Conservation (phyloP, 2,113 vertebrate genomes). For the Phasianus colchicus region DNA sequence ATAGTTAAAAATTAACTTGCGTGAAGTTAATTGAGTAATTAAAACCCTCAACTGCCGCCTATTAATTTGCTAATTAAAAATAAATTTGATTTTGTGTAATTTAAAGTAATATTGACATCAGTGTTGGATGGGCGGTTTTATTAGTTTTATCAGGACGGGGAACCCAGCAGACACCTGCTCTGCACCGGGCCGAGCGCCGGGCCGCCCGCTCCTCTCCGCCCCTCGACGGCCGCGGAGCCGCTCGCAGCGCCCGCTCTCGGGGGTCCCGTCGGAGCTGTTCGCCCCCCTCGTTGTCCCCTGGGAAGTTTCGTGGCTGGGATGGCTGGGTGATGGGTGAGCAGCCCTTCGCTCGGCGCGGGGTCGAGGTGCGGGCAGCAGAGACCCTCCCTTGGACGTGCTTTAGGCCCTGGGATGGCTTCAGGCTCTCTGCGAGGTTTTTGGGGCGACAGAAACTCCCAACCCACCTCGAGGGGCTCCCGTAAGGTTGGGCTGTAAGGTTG, state of each 20-base stretch:
- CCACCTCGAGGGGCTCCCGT: not conserved
- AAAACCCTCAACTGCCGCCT: constrained; percentile 99
- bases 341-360: too few relatives aligned
- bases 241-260: too few relatives aligned
- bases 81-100: constrained; percentile 99
- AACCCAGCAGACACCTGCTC: constrained; percentile 82
- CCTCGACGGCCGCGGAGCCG: not conserved
- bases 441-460: not conserved
- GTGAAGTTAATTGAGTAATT: constrained; percentile 99
- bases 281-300: too few relatives aligned
- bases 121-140: constrained; percentile 94
- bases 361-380: too few relatives aligned
- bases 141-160: constrained; percentile 88
- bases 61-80: constrained; percentile 99
- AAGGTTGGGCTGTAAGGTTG: too few relatives aligned
- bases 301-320: too few relatives aligned
- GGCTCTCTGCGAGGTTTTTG: too few relatives aligned
- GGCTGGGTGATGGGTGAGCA: too few relatives aligned
- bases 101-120: constrained; percentile 98
- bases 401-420: not conserved
- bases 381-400: too few relatives aligned
- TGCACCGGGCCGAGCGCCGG: constrained; percentile 15
- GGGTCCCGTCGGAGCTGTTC: too few relatives aligned
- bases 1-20: constrained; percentile 99
- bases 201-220: not conserved